These are phyloP conservation scores for Conistra vaccinii DNA, from an alignment of 2,888 invertebrate species.

Conservation along the genomic window DNA sequence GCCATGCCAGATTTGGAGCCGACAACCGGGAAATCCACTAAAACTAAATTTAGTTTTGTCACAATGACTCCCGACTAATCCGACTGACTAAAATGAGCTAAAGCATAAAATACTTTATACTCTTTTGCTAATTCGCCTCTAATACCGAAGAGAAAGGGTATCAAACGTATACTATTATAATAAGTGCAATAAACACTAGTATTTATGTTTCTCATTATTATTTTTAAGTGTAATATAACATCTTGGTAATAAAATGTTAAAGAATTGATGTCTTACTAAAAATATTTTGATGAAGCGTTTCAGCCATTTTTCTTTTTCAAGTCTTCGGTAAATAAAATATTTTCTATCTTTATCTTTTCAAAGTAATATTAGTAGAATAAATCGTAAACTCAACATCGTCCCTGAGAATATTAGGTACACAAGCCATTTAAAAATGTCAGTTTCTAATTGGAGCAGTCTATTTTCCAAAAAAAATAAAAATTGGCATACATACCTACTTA, in stretches of 20 bases:
- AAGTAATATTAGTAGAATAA: background rate
- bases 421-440: background rate
- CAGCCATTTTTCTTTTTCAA: background rate
- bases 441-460: background rate
- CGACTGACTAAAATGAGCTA: constrained; percentile 46
- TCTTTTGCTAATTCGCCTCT: constrained; percentile 78
- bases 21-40: background rate
- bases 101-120: constrained; percentile 76
- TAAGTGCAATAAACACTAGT: constrained; percentile 63
- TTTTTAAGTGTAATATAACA: constrained; percentile 45
- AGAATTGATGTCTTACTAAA: constrained; percentile 32
- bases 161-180: constrained; percentile 68
- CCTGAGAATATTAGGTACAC: background rate
- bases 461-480: background rate
- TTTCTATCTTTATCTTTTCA: background rate
- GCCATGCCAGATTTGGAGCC: background rate
- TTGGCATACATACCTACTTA: background rate
- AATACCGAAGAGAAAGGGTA: constrained; percentile 80
- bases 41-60: constrained; percentile 7
- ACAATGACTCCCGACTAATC: constrained; percentile 28
- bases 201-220: constrained; percentile 45
- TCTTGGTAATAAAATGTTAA: constrained; percentile 8
- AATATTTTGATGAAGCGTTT: constrained; percentile 14
- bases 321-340: background rate
- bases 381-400: background rate